Evolutionary conservation across 1,140 invertebrate species (phyloP), one percentile per base, ranked within the genome.

Genomic region (Hycleus cichorii): DNA sequence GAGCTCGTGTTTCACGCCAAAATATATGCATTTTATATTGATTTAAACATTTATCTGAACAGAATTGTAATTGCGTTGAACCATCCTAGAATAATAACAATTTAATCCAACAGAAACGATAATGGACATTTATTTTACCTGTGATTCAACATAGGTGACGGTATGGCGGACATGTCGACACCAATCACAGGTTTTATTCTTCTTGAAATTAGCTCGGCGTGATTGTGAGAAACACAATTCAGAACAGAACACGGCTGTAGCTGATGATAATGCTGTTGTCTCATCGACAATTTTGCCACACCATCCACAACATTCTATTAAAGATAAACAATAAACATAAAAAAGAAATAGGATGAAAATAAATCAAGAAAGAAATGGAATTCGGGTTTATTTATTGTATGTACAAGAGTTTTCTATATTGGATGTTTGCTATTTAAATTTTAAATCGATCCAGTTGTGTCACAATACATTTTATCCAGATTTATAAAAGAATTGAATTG

Each of bases 21-120:
- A 95, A 95, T 60, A 94, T 93, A 70, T 93, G 90, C 91, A 95
- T 94, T 78, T 95, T 95, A 77, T 94, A 95, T 74, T 94, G 91
- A 71, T 94, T 94, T 45, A 95, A 78, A 70, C 92, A 95, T 78
- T 94, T 94, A 72, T 93, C 89, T 54, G 90, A 90, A 72, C 82
- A 88, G 73, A 90, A 90, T 72, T 90, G 87, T 9, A 90, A 76
- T 63, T 90, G 87, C 52, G 85, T 84, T 53, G 88, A 84, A 11
- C 87, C 86, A 65, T 90, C 87, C 80, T 87, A 76, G 43, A 77
- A 73, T 65, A 47, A 61, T 3, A 54, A 47, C 27, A 27, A 43
- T 44, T 53, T 53, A n/a, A 42, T 39, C 26, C 2, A 12, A 40
- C 7, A 12, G 53, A 9, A 18, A 50, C 39, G 42, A 9, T 46